These are phyloP conservation scores for Drosophila greeni DNA, from an alignment of 2,888 invertebrate species.

Conservation along the genomic window DNA sequence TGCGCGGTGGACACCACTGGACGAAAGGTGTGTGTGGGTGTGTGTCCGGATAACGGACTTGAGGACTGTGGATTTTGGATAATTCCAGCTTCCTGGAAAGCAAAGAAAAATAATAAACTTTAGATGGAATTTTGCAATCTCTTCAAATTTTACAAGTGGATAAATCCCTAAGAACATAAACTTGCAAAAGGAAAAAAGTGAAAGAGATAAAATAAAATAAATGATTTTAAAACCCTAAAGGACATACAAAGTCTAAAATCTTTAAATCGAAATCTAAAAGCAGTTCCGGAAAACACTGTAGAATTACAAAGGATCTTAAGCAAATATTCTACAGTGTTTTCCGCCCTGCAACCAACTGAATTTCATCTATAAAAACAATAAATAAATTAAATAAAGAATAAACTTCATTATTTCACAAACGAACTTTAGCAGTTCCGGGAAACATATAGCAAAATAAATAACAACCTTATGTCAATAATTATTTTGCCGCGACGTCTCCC, in stretches of 20 bases:
- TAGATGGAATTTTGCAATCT: not conserved
- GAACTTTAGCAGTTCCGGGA: conserved; percentile 34
- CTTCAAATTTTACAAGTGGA: not conserved
- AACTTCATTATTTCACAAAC: not conserved
- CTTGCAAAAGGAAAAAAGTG: not conserved
- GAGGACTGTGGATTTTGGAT: conserved; percentile 22
- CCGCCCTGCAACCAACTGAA: conserved; percentile 1
- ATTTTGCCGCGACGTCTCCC: conserved; percentile 24
- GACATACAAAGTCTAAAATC: too few species aligned
- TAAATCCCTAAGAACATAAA: not conserved
- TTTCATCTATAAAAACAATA: conserved; percentile 10
- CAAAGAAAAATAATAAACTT: not conserved
- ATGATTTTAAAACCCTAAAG: not conserved
- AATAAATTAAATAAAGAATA: not conserved
- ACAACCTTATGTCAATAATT: conserved; percentile 4
- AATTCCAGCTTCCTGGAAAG: not conserved
- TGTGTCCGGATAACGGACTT: conserved; percentile 11
- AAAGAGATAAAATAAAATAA: not conserved
- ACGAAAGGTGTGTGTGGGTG: conserved; percentile 55
- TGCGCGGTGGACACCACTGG: conserved; percentile 44
- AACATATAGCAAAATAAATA: conserved; percentile 19
- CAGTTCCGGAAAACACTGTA: conserved; percentile 35
- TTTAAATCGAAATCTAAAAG: not conserved
- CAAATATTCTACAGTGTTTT: conserved; percentile 29
- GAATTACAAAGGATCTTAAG: conserved; percentile 4